Conservation (phyloP, 2,113 vertebrate genomes). For the Natator depressus region DNA sequence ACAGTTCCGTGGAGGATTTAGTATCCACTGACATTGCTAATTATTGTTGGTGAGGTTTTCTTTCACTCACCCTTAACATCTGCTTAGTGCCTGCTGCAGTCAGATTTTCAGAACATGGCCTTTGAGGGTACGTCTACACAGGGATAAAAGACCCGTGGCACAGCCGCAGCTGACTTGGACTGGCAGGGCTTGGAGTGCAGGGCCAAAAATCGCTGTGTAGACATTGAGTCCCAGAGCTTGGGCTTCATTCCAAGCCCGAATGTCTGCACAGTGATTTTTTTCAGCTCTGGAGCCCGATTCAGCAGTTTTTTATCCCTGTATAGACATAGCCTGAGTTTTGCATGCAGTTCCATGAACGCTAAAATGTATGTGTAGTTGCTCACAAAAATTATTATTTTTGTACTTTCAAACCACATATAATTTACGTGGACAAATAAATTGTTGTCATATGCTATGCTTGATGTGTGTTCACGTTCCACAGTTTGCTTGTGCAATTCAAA, state of each 20-base stretch:
- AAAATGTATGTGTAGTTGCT: not conserved
- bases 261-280: not conserved
- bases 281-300: not conserved
- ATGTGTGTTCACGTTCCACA: not conserved
- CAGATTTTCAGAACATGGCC: not conserved
- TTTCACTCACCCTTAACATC: not conserved
- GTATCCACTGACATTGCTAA: not conserved
- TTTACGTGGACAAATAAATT: not conserved
- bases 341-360: not conserved
- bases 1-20: not conserved
- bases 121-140: not conserved
- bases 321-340: not conserved
- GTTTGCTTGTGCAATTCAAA: not conserved
- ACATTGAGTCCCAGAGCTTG: not conserved
- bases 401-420: not conserved
- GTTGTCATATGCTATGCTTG: not conserved
- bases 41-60: rapidly evolving
- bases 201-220: too few species aligned
- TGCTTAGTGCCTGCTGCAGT: not conserved
- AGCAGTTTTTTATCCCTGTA: not conserved
- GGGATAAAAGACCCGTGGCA: too few species aligned
- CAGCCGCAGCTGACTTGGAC: too few species aligned
- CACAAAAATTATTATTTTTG: not conserved
- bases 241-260: not conserved
- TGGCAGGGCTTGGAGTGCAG: too few species aligned